phyloP scores from a whole-genome alignment of 2,797 vertebrate genomes.

The Chaunax sp. region DNA sequence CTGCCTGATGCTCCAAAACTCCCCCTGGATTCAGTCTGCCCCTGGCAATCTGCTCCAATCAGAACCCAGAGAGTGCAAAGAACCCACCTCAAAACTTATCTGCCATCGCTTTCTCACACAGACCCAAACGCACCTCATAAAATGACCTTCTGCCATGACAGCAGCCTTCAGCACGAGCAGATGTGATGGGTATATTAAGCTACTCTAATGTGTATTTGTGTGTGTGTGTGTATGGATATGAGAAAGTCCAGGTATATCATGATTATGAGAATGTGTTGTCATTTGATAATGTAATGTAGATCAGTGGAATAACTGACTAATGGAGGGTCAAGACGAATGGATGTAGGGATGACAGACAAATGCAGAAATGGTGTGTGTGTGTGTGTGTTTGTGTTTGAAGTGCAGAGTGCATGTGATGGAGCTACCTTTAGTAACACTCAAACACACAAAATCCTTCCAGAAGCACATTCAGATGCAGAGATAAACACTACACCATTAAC shows the following conservation, averaged over 20 bases:
- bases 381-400: conserved; percentile 3
- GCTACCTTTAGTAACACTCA: conserved; percentile 6
- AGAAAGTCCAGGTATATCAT: conserved; percentile 39
- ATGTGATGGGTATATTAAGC: conserved; percentile 65
- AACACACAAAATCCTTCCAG: not conserved
- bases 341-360: conserved; percentile 59
- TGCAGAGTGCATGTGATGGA: conserved; percentile 4
- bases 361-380: conserved; percentile 19
- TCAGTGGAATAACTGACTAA: conserved; percentile 49
- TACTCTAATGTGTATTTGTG: conserved; percentile 29
- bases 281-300: conserved; percentile 55
- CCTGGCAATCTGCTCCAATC: conserved; percentile 40
- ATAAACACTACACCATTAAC: conserved; percentile 1
- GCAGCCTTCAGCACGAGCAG: conserved; percentile 74
- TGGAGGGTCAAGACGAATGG: conserved; percentile 44
- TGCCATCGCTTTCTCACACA: conserved; percentile 61
- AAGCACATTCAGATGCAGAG: not conserved
- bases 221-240: conserved; percentile 29
- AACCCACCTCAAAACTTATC: conserved; percentile 44
- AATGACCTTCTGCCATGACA: conserved; percentile 72
- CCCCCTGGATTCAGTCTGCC: conserved; percentile 53
- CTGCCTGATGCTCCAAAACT: conserved; percentile 15
- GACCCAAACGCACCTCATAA: conserved; percentile 45
- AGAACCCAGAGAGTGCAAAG: conserved; percentile 41
- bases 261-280: conserved; percentile 60